These are phyloP conservation scores for Diachasma alloeum DNA, from an alignment of 1,140 invertebrate genomes.

Conservation along the genomic window DNA sequence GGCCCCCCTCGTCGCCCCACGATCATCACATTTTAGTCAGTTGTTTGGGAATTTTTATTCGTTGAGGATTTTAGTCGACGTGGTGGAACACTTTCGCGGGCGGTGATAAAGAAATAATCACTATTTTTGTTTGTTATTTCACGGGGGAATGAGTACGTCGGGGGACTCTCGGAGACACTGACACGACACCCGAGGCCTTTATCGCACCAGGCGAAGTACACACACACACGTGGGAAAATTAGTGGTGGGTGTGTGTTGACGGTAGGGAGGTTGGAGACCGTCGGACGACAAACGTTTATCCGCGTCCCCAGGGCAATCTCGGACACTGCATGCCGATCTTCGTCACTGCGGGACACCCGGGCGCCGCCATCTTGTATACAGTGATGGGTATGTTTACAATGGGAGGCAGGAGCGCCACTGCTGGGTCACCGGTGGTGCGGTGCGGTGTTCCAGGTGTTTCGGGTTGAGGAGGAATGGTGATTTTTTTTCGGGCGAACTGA, in stretches of 20 bases:
- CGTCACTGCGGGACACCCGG: slow-evolving; percentile 39
- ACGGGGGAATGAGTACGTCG: too few species aligned
- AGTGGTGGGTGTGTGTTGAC: not conserved
- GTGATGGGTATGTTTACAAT: not conserved
- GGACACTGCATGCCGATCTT: slow-evolving; percentile 33
- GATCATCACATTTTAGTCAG: not conserved
- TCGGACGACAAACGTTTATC: slow-evolving; percentile 11
- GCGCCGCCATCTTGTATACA: slow-evolving; percentile 55
- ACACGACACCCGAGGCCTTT: slow-evolving; percentile 6
- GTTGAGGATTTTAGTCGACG: too few species aligned
- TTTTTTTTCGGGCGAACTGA: too few species aligned
- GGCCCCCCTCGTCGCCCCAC: not conserved
- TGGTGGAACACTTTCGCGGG: too few species aligned
- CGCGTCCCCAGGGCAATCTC: slow-evolving; percentile 9
- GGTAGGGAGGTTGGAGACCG: not conserved
- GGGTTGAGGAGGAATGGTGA: too few species aligned
- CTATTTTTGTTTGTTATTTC: not conserved
- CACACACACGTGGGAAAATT: not conserved
- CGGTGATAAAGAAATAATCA: too few species aligned
- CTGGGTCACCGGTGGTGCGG: not conserved
- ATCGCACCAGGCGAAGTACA: not conserved
- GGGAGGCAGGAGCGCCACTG: not conserved
- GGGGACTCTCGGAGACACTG: not conserved
- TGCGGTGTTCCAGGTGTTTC: too few species aligned
- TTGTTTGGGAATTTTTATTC: not conserved